Conservation (phyloP, 2,888 invertebrate genomes). For the Lithodes maja region DNA sequence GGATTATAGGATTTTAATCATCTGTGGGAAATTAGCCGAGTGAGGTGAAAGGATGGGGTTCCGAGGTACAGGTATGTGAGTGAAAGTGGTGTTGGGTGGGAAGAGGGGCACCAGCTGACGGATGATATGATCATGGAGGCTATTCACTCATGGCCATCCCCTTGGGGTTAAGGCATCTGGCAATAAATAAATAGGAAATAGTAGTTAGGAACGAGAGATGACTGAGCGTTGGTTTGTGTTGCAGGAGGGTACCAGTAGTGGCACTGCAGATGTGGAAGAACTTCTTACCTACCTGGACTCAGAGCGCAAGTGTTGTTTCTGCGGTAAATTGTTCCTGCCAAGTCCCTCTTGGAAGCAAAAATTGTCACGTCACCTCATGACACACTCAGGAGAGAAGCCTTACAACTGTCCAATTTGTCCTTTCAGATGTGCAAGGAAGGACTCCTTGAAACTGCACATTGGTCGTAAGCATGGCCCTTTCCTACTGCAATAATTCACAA, state of each 20-base stretch:
- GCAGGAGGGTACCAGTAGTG: conserved; percentile 63
- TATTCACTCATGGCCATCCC: too few species aligned
- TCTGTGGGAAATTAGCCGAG: too few species aligned
- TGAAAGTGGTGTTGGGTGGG: too few species aligned
- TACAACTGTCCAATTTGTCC: conserved; percentile 66
- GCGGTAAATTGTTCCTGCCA: conserved; percentile 70
- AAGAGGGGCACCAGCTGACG: too few species aligned
- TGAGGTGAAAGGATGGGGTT: too few species aligned
- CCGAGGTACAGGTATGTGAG: too few species aligned
- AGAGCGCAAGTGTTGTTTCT: conserved; percentile 66
- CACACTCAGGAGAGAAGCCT: conserved; percentile 69
- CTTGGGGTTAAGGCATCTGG: too few species aligned
- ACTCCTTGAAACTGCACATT: conserved; percentile 66
- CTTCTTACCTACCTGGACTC: conserved; percentile 69
- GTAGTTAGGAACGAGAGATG: conserved; percentile 43
- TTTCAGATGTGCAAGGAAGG: conserved; percentile 65
- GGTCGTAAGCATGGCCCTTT: conserved; percentile 58
- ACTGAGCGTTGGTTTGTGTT: conserved; percentile 65
- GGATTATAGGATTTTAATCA: too few species aligned
- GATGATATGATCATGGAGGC: too few species aligned
- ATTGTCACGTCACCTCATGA: conserved; percentile 68
- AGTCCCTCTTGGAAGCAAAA: conserved; percentile 70
- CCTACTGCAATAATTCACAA: conserved; percentile 42
- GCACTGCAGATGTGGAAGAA: conserved; percentile 44
- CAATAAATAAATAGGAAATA: neutral